Percentiles rank a stretch among this genome's conserved stretches.
phyloP scores from a whole-genome alignment of 53 echinoderm and acorn worm genomes.

The Glandiceps talaboti region DNA sequence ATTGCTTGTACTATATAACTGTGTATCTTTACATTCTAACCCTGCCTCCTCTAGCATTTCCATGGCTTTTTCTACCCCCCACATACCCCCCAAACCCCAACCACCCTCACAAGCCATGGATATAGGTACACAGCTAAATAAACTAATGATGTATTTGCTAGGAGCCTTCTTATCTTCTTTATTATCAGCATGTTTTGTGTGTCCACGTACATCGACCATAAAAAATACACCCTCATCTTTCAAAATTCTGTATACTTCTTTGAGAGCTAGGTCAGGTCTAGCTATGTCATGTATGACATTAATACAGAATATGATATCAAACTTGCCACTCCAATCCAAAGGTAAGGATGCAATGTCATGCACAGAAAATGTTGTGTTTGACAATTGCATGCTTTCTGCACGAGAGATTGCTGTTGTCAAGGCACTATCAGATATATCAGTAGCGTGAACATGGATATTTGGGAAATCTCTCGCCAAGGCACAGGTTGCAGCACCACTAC shows the following conservation, averaged over 20 bases:
- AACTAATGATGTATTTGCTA: not conserved
- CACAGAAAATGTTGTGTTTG: slow-evolving; percentile 1
- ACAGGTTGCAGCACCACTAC: not conserved
- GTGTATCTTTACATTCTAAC: not conserved
- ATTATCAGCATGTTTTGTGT: not conserved
- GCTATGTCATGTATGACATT: slow-evolving; percentile 26
- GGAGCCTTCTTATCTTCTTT: not conserved
- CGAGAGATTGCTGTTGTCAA: slow-evolving; percentile 10
- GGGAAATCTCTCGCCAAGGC: not conserved
- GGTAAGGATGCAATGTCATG: slow-evolving; percentile 8
- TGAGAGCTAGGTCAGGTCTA: slow-evolving; percentile 17
- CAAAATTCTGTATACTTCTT: slow-evolving; percentile 15
- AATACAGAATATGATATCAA: slow-evolving; percentile 21
- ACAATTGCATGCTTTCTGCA: slow-evolving; percentile 2
- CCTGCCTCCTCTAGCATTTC: not conserved
- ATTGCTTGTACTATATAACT: not conserved
- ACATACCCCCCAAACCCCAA: not conserved
- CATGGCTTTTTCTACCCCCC: not conserved
- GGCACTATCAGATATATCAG: slow-evolving; percentile 5
- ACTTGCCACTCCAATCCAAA: slow-evolving; percentile 29
- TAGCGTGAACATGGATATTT: not conserved
- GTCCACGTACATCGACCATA: slow-evolving; percentile 12
- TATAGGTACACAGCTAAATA: not conserved
- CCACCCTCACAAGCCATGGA: not conserved
- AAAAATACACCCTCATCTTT: slow-evolving; percentile 21